Base-by-base conservation (phyloP, 2,888 invertebrate species). In the Limnephilus lunatus region DNA sequence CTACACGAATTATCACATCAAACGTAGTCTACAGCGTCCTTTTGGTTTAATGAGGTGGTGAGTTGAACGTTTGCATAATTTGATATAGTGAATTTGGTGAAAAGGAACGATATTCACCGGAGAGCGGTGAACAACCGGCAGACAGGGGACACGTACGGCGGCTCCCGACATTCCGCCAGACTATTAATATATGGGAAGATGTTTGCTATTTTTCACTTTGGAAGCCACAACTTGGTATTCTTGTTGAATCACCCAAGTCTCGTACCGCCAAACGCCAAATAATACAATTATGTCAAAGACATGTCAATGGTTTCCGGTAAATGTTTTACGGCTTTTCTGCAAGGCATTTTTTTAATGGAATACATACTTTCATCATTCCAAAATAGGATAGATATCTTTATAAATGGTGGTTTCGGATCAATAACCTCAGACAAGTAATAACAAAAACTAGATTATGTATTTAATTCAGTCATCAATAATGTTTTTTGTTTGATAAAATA, bases 121-220 rank as follows among this genome's bases (percentile, higher is more conserved):
- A 68, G 68, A 68, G 68, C 68, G 25, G 25, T 9, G 68, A 68
- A 68, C 7, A 68, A 68, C 7, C 68, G 68, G 25, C 2, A n/a
- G 68, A 25, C 68, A 25, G n/a, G 68, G 25, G 9, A 68, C 68
- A 25, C 68, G 68, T n/a, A 68, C 68, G 68, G 68, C 68, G 68
- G 68, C n/a, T n/a, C 68, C 68, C 25, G 68, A 68, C 68, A 68
- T 68, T 68, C 68, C 68, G 68, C 68, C 68, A 68, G 68, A 68
- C 68, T 68, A 68, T 68, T 68, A 68, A 68, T 68, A 68, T 68
- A 68, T 68, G 68, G n/a, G n/a, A n/a, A 68, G 68, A 68, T 68
- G 68, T 68, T 68, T 68, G 68, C 68, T 68, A 68, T 68, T 68
- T 68, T 68, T 68, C 68, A 9, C 68, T 68, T 68, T 68, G 68